Evolutionary conservation across 2,113 vertebrate species (phyloP), one percentile per base, ranked within the genome.

Genomic region (Phyllostomus discolor): DNA sequence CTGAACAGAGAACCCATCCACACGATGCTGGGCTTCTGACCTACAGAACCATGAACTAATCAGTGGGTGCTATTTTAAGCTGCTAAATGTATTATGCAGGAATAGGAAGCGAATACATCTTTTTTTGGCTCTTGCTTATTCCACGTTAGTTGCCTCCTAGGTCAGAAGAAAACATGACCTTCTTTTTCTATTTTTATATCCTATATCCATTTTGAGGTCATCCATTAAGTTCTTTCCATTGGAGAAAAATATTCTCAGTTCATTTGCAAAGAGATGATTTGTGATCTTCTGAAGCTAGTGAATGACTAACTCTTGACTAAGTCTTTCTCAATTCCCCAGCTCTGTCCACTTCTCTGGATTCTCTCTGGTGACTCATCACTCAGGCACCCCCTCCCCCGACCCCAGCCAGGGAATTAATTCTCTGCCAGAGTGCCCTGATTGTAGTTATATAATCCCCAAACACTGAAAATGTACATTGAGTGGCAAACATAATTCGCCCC

Each of bases 281-380:
- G 54, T 16, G 20, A 22, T 88, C 62, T 82, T 80, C 46, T 52
- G 28, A 94, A 76, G 7, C 38, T 62, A 43, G 35, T 28, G 50
- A 59, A 41, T 92, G 69, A 28, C 22, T 75, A 59, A 90, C 15
- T 17, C 66, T 24, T 92, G 69, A 28, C 22, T 75, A 59, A 90
- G 24, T 17, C 66, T 24, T 79, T 94, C 78, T 95, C 70, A 67
- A 59, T 81, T 95, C 52, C 79, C 79, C 67, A 66, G 38, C 54
- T 67, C 24, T 95, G 38, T 75, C 57, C 35, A 85, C 46, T 95
- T 84, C n/a, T 87, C 89, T 85, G 54, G 80, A 15, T 24, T 91
- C 52, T 95, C 50, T 88, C 52, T 92, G 80, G 70, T 89, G 84
- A 95, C 69, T 93, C 46, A 88, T 91, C 57, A 94, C 38, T 90